phyloP scores from a whole-genome alignment of 2,797 vertebrate species.

The Numenius phaeopus region DNA sequence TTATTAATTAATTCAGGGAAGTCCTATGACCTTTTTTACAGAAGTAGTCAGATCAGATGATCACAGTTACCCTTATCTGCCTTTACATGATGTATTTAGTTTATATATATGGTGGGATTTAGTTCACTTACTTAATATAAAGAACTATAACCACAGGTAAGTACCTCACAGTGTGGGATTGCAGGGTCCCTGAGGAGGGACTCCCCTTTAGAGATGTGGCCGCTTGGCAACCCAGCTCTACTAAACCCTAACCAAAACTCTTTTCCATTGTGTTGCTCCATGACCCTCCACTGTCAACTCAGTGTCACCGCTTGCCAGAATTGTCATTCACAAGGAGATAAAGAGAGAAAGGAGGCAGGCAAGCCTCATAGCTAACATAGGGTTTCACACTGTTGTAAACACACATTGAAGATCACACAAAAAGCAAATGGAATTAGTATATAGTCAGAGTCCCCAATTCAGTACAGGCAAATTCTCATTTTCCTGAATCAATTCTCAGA shows the following conservation, averaged over 20 bases:
- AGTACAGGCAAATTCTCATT: not conserved
- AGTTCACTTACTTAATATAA: not conserved
- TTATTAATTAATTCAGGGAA: too few relatives aligned
- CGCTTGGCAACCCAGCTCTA: rapidly evolving
- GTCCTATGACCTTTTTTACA: too few relatives aligned
- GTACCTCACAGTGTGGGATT: not conserved
- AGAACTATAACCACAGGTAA: not conserved
- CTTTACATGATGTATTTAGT: too few relatives aligned
- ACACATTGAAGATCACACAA: not conserved
- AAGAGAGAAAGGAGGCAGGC: not conserved
- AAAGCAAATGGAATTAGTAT: not conserved
- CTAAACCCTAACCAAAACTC: not conserved
- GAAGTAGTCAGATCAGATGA: too few relatives aligned
- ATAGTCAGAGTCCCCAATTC: not conserved
- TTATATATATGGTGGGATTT: too few relatives aligned
- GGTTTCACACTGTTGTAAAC: not conserved
- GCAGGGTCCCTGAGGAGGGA: not conserved
- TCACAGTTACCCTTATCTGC: too few relatives aligned
- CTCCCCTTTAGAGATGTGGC: not conserved
- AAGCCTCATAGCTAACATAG: rapidly evolving
- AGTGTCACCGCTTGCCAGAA: not conserved
- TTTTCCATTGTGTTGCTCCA: not conserved
- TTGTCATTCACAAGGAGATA: not conserved
- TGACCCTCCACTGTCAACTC: not conserved
- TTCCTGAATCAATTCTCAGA: not conserved